Conservation (phyloP, 2,888 invertebrate species). For the Epirrhoe alternata region DNA sequence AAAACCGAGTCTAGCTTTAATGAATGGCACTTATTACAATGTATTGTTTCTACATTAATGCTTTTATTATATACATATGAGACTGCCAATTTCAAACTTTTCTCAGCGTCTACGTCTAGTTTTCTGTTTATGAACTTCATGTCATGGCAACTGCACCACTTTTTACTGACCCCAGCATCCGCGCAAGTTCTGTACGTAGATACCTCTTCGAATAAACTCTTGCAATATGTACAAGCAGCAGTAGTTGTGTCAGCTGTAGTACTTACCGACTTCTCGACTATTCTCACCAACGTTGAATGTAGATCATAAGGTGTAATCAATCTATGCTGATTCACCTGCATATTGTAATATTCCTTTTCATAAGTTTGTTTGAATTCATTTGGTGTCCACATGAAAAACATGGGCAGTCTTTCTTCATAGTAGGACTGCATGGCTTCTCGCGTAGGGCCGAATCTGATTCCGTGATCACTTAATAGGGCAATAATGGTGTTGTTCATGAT, state of each 20-base stretch:
- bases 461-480: constrained; percentile 91
- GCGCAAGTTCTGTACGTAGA: constrained; percentile 86
- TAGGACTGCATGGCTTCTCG: constrained; percentile 89
- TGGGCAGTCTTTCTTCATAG: constrained; percentile 91
- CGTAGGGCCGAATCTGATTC: constrained; percentile 89
- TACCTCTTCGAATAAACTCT: constrained; percentile 85
- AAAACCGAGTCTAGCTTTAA: constrained; percentile 79
- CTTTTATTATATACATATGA: constrained; percentile 52
- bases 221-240: constrained; percentile 86
- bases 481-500: constrained; percentile 87
- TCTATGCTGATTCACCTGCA: constrained; percentile 86
- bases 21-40: constrained; percentile 76
- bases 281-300: constrained; percentile 85
- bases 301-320: constrained; percentile 91
- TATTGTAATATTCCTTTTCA: constrained; percentile 82
- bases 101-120: constrained; percentile 67
- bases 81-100: constrained; percentile 75
- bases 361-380: constrained; percentile 82
- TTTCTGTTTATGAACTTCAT: constrained; percentile 59
- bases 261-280: constrained; percentile 80
- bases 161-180: constrained; percentile 87
- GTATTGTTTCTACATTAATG: constrained; percentile 52
- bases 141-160: constrained; percentile 89
- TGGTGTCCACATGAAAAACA: constrained; percentile 89
- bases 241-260: constrained; percentile 74